Base-by-base conservation (phyloP, 2,113 vertebrate species). In the Anhinga rufa region DNA sequence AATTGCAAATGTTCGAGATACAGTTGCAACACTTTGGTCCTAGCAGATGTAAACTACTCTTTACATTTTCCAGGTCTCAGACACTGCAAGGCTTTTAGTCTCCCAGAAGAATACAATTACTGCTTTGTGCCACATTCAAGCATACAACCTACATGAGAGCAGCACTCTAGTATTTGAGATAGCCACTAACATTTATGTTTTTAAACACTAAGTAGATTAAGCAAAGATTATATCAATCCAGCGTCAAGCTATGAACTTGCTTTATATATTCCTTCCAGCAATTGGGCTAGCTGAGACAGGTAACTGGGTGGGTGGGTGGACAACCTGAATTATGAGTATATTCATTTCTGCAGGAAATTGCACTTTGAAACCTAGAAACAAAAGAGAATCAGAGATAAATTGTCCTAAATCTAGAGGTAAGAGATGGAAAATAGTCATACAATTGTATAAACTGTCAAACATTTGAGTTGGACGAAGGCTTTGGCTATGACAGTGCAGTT, bases 231-330 rank as follows among this genome's bases (percentile, higher is more conserved):
- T 95, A 97, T 96, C 64, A 57, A 54, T 78, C 92, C 81, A 91
- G 69, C 91, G 92, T 82, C 90, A 79, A 87, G 55, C 49, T 54
- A 32, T 75, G 93, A 98, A 96, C 92, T 97, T 80, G 61, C 91
- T 94, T 95, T 93, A 93, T 96, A 94, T 3, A 65, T 96, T 96
- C 87, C 96, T 97, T 97, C 95, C 76, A 97, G 97, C 92, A 96
- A 97, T 0, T 42, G 88, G 92, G 95, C 98, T 97, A 97, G 98
- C 96, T 92, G 85, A 93, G 97, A 96, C 98, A 98, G 82, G 98
- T 86, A 94, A 29, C 65, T 60, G 80, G 44, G 86, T 96, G 82
- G 95, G 96, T 96, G 93, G 86, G 87, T 88, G 88, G 86, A 95
- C 89, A 95, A 71, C 49, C 48, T 91, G 91, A 96, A 71, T 93